These are phyloP conservation scores for Drosophila orena DNA, from an alignment of 1,140 invertebrate species.

Conservation along the genomic window DNA sequence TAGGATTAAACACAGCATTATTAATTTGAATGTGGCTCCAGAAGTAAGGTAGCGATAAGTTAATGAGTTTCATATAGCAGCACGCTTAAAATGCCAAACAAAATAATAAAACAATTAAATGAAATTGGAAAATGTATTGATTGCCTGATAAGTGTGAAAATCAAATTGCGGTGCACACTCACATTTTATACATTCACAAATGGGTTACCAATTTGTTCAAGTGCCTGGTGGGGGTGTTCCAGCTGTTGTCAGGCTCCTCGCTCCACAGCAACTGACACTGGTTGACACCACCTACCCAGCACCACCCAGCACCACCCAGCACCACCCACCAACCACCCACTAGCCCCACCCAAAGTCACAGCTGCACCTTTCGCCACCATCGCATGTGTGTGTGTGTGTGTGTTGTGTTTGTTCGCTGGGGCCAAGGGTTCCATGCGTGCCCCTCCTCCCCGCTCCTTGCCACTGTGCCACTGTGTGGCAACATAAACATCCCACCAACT, in stretches of 20 bases:
- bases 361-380: slow-evolving; percentile 56
- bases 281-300: slow-evolving; percentile 47
- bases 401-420: slow-evolving; percentile 31
- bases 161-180: neutral
- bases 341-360: slow-evolving; percentile 49
- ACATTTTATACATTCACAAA: neutral
- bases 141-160: too few relatives aligned
- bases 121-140: too few relatives aligned
- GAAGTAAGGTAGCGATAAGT: too few relatives aligned
- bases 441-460: slow-evolving; percentile 12
- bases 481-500: slow-evolving; percentile 74
- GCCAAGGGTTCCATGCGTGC: slow-evolving; percentile 61
- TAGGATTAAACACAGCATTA: too few relatives aligned
- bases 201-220: slow-evolving; percentile 5
- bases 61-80: too few relatives aligned
- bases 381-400: slow-evolving; percentile 20
- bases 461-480: slow-evolving; percentile 59
- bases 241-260: slow-evolving; percentile 13
- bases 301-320: too few relatives aligned
- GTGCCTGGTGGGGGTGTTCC: slow-evolving; percentile 17
- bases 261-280: slow-evolving; percentile 53
- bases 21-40: too few relatives aligned
- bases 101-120: too few relatives aligned
- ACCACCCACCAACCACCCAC: slow-evolving; percentile 7
- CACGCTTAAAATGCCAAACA: too few relatives aligned